Percentiles rank a stretch among this genome's conserved stretches.
phyloP scores from a whole-genome alignment of 2,888 invertebrate species.

The Agrotis ipsilon region DNA sequence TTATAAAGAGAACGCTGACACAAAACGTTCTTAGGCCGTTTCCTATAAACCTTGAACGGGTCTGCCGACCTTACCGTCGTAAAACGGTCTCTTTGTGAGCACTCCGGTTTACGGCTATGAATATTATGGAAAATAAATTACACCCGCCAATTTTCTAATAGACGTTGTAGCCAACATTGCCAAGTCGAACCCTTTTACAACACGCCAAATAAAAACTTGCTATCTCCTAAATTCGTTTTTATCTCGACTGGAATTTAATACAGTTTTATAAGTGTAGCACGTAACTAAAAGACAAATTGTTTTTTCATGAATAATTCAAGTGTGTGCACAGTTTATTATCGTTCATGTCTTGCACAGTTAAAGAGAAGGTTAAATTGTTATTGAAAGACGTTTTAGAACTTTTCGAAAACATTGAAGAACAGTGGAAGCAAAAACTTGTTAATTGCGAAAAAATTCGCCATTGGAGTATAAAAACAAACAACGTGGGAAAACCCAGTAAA shows the following conservation, averaged over 20 bases:
- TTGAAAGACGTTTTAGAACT: conserved; percentile 22
- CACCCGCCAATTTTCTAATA: conserved; percentile 53
- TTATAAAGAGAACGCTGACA: conserved; percentile 67
- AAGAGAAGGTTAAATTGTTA: neutral
- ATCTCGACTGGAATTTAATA: conserved; percentile 40
- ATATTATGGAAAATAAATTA: conserved; percentile 65
- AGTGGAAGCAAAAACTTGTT: conserved; percentile 16
- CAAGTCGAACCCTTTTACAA: conserved; percentile 44
- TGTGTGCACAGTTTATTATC: conserved; percentile 20
- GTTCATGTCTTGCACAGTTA: conserved; percentile 3
- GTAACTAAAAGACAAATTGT: conserved; percentile 31
- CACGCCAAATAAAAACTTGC: conserved; percentile 49
- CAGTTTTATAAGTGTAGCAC: conserved; percentile 36
- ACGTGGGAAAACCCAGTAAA: conserved; percentile 45
- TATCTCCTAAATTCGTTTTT: conserved; percentile 44
- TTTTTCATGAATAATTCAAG: conserved; percentile 51
- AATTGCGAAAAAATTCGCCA: conserved; percentile 40
- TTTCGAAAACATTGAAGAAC: conserved; percentile 17
- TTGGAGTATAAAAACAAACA: conserved; percentile 32
- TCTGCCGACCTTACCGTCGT: conserved; percentile 74
- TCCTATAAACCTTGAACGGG: conserved; percentile 77
- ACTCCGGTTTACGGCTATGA: conserved; percentile 65
- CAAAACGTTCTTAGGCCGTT: conserved; percentile 65
- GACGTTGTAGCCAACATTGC: conserved; percentile 42
- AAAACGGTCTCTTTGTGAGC: conserved; percentile 69